These are phyloP conservation scores for Lepeophtheirus salmonis DNA, from an alignment of 1,140 invertebrate genomes.

Conservation along the genomic window DNA sequence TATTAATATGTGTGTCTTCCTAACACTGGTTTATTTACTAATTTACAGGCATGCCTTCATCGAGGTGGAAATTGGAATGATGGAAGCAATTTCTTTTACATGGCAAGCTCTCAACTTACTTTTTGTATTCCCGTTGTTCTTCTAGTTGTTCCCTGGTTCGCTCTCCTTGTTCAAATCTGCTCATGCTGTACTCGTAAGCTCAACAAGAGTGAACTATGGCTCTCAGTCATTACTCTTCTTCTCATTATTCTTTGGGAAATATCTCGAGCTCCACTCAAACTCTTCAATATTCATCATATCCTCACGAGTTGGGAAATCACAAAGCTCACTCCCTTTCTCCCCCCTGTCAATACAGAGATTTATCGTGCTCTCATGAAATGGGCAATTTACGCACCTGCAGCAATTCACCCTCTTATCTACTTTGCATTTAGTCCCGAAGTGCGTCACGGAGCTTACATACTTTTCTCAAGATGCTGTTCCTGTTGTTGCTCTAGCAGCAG, in stretches of 20 bases:
- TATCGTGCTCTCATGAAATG: constrained; percentile 18
- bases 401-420: constrained; percentile 16
- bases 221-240: constrained; percentile 17
- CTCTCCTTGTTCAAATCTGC: constrained; percentile 10
- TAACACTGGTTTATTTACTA: no score
- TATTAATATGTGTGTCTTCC: no score
- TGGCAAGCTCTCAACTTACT: constrained; percentile 2
- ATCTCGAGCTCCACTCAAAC: constrained; percentile 13
- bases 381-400: constrained; percentile 14
- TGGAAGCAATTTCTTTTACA: constrained; percentile 13
- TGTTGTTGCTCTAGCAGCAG: constrained; percentile 5
- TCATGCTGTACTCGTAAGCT: constrained; percentile 18
- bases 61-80: constrained; percentile 3
- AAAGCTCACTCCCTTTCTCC: not conserved
- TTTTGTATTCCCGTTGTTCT: constrained; percentile 14
- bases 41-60: constrained; percentile 14
- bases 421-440: constrained; percentile 13
- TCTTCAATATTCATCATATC: constrained; percentile 15
- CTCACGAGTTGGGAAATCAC: constrained; percentile 13
- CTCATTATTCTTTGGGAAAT: constrained; percentile 14
- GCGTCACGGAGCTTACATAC: constrained; percentile 12
- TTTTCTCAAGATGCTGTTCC: constrained; percentile 9
- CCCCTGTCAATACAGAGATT: not conserved
- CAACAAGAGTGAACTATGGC: constrained; percentile 10
- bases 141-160: constrained; percentile 17